phyloP scores from a whole-genome alignment of 2,888 invertebrate species.

The Apocheima hispidaria region DNA sequence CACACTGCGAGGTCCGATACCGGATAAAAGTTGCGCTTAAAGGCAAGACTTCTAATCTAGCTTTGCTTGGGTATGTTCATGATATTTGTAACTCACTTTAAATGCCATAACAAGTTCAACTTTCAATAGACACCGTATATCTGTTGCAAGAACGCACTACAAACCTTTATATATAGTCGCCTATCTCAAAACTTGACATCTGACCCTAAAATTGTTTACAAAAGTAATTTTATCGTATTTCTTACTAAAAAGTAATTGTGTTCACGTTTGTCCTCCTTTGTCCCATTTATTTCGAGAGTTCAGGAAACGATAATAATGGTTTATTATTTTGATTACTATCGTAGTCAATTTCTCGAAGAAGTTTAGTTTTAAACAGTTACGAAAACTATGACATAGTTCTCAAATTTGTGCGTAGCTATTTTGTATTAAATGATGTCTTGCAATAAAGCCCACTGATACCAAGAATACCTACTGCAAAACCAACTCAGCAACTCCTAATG shows the following conservation, averaged over 20 bases:
- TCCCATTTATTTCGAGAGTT: background rate
- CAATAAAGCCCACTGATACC: too few relatives aligned
- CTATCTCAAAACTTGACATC: conserved; percentile 28
- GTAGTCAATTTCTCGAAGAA: background rate
- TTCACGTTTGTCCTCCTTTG: background rate
- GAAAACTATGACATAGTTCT: too few relatives aligned
- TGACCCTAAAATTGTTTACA: conserved; percentile 12
- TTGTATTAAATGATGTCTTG: background rate
- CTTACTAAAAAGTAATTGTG: conserved; percentile 2
- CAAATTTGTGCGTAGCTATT: background rate
- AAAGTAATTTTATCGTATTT: conserved; percentile 3
- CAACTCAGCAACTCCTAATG: too few relatives aligned
- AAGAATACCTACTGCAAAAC: too few relatives aligned
- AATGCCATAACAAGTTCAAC: conserved; percentile 20
- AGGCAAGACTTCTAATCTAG: background rate
- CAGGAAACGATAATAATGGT: background rate
- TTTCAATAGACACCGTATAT: conserved; percentile 3
- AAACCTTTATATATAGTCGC: conserved; percentile 9
- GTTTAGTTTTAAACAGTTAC: background rate
- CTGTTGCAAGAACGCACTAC: conserved; percentile 4
- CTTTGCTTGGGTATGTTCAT: background rate
- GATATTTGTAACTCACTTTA: conserved; percentile 21
- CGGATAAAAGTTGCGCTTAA: background rate
- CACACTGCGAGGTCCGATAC: background rate
- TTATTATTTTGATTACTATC: too few relatives aligned